Percentiles rank a stretch among this genome's conserved stretches.
These are phyloP conservation scores for Toxotes lorentzi DNA, from an alignment of 2,797 vertebrate genomes.

Conservation along the genomic window DNA sequence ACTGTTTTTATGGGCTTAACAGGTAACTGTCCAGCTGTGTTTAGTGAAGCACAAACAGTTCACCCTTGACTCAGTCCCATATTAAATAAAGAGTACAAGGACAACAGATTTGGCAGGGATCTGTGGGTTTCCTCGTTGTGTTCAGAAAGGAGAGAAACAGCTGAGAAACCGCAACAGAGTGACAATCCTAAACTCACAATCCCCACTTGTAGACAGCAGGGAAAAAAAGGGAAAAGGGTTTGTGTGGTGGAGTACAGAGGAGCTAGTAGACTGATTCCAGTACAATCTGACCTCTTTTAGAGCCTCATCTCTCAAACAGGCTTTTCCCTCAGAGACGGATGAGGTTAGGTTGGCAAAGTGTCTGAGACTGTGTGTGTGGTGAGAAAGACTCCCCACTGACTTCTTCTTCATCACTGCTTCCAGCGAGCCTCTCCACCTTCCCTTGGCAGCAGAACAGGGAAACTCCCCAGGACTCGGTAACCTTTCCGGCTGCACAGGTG, in stretches of 20 bases:
- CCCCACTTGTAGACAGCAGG: neutral
- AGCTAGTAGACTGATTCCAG: constrained; percentile 39
- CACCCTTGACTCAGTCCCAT: constrained; percentile 1
- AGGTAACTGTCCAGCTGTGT: constrained; percentile 30
- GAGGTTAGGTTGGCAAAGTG: constrained; percentile 35
- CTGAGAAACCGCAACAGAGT: constrained; percentile 5
- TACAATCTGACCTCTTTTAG: constrained; percentile 50
- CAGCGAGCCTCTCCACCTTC: constrained; percentile 10
- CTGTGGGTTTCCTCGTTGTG: neutral
- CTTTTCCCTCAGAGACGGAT: constrained; percentile 49
- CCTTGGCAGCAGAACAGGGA: constrained; percentile 62
- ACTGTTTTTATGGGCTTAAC: constrained; percentile 12
- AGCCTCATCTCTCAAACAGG: constrained; percentile 55
- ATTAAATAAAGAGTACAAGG: constrained; percentile 8
- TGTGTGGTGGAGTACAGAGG: constrained; percentile 6
- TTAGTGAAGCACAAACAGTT: constrained; percentile 25
- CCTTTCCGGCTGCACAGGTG: constrained; percentile 59
- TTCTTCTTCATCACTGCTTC: constrained; percentile 55
- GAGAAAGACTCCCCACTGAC: constrained; percentile 35
- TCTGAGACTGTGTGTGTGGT: constrained; percentile 22
- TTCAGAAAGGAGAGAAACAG: neutral
- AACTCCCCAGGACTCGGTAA: constrained; percentile 26
- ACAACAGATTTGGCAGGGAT: neutral
- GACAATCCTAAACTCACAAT: neutral
- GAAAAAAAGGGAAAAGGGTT: neutral